A percentile compares a stretch with the other conserved stretches of the same genome.
Conservation (phyloP, 2,888 invertebrate genomes). For the Mesochorus sp. region DNA sequence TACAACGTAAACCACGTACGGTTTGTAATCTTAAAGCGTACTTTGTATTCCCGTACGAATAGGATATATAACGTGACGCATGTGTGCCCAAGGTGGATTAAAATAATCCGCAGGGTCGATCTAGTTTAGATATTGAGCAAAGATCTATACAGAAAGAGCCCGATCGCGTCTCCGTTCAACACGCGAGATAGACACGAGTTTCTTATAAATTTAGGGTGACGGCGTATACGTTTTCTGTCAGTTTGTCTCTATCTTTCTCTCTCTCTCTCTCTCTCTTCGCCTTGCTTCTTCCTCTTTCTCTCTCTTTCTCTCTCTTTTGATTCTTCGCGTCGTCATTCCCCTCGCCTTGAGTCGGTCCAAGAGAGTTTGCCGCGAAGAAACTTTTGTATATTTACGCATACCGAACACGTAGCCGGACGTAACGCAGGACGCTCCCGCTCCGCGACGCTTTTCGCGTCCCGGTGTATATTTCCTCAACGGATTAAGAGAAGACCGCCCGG, state of each 20-base stretch:
- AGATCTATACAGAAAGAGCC: slow-evolving; percentile 18
- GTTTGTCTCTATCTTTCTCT: slow-evolving; percentile 67
- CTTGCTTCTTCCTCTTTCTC: not conserved
- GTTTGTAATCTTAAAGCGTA: slow-evolving; percentile 61
- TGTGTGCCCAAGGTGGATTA: slow-evolving; percentile 51
- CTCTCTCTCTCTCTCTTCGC: slow-evolving; percentile 49
- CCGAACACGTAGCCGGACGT: slow-evolving; percentile 75
- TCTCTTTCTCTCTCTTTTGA: slow-evolving; percentile 28
- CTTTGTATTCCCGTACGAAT: slow-evolving; percentile 52
- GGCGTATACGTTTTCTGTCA: slow-evolving; percentile 70
- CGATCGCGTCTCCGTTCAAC: slow-evolving; percentile 23
- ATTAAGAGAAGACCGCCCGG: slow-evolving; percentile 72
- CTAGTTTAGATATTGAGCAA: slow-evolving; percentile 59
- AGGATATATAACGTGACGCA: slow-evolving; percentile 8
- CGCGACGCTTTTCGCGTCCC: slow-evolving; percentile 80
- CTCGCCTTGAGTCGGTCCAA: slow-evolving; percentile 16
- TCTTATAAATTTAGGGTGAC: slow-evolving; percentile 73
- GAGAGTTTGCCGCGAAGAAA: slow-evolving; percentile 53
- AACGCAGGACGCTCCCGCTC: slow-evolving; percentile 77
- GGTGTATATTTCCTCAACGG: slow-evolving; percentile 80
- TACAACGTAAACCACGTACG: slow-evolving; percentile 45
- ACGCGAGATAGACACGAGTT: slow-evolving; percentile 44
- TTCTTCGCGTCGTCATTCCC: slow-evolving; percentile 38
- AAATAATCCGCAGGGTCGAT: slow-evolving; percentile 63
- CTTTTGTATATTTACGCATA: slow-evolving; percentile 80